phyloP scores from a whole-genome alignment of 2,888 invertebrate genomes.

The Sphaerophoria taeniata region DNA sequence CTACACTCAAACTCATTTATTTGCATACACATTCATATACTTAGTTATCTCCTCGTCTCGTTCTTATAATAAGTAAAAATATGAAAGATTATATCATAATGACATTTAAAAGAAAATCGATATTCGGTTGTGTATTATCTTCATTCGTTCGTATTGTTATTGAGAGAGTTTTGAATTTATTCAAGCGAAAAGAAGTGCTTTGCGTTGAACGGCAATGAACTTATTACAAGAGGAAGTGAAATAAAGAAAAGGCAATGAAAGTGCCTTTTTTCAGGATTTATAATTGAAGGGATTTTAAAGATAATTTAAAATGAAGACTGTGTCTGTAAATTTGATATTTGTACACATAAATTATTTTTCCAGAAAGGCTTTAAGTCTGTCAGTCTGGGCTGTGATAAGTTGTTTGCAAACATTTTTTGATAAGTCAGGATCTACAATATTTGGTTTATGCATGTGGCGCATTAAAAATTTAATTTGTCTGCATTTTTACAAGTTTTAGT shows the following conservation, averaged over 20 bases:
- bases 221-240: not conserved
- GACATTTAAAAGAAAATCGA: constrained; percentile 23
- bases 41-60: no score
- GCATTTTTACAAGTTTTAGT: no score
- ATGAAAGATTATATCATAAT: constrained; percentile 10
- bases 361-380: no score
- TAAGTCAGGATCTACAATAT: no score
- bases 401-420: no score
- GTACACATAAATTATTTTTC: no score
- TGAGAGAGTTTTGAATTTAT: not conserved
- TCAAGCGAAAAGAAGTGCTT: not conserved
- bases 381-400: no score
- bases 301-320: not conserved
- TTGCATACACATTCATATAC: not conserved
- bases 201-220: constrained; percentile 2
- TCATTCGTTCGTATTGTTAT: not conserved
- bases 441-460: no score
- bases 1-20: no score
- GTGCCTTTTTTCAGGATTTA: not conserved
- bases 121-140: not conserved
- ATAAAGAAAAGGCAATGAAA: not conserved
- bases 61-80: not conserved
- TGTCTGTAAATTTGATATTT: not conserved
- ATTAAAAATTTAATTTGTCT: no score
- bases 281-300: not conserved